Evolutionary conservation across 92 coral and sea anemone species (phyloP), one percentile per base, ranked within the genome.

Genomic region (Blastomussa wellsi): DNA sequence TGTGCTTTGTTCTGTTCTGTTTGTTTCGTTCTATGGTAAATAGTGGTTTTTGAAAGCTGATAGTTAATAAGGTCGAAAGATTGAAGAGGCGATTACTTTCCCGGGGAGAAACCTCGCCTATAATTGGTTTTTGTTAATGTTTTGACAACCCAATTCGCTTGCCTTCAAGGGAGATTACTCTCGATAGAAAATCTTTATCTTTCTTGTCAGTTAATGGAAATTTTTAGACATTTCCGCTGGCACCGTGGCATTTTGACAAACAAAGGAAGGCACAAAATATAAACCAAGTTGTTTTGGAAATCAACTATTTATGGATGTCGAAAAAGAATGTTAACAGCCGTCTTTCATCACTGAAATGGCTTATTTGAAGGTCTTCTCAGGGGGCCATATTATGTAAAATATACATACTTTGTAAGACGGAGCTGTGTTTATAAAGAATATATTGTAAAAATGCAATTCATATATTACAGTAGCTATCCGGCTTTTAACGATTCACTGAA

Each of bases 121-220:
- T 70, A 16, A 70, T 36, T 9, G 0, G 36, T 70, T 15, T 28
- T 70, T 35, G 24, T 70, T 22, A 7, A 37, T 69, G 24, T 29
- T 68, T 70, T 26, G 68, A 26, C 24, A 70, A 0, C 41, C 9
- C 11, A 44, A 7, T 37, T 36, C 44, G 48, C 35, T 35, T 19
- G 7, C 44, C 75, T 38, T 70, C 44, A 7, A 70, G 75, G 44
- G 13, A 70, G 75, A 70, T 70, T 70, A 19, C 48, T 70, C 75
- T 1, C 4, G 75, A 70, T 70, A 70, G 37, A 70, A 19, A 70
- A 17, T 70, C 74, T 36, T 65, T 65, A 33, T 70, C 48, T 70
- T 70, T 70, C 41, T 70, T 17, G 41, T 70, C 28, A 37, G 37
- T 38, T 20, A 70, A 70, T 19, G 75, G 75, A 70, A 37, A 70